Evolutionary conservation across 2,113 vertebrate genomes (phyloP).

Genomic region (Leucopsar rothschildi): DNA sequence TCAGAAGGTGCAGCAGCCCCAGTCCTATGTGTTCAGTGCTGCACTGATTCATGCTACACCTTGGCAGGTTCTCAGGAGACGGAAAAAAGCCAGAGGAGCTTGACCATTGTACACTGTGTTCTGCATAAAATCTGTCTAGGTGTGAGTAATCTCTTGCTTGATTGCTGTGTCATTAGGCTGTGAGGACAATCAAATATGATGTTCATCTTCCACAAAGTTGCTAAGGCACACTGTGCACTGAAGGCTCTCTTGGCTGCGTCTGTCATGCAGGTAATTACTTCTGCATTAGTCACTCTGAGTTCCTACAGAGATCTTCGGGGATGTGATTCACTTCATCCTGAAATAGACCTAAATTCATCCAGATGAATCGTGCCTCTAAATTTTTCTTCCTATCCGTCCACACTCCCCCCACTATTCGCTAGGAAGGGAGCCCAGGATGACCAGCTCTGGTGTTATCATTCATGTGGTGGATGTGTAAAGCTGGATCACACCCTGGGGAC

Average conservation of each 20-base stretch:
- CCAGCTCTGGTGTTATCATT: background rate
- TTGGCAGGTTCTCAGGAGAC: background rate
- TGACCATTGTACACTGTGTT: background rate
- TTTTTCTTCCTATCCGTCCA: background rate
- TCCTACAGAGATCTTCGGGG: background rate
- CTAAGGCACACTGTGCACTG: fast-evolving
- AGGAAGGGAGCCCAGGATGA: background rate
- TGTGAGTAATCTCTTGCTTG: background rate
- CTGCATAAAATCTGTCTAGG: background rate
- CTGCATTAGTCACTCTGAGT: background rate
- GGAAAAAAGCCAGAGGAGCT: background rate
- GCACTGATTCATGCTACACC: background rate
- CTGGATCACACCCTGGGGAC: background rate
- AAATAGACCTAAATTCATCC: background rate
- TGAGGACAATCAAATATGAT: background rate
- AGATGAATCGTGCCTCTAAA: background rate
- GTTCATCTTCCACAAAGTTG: background rate
- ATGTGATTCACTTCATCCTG: background rate
- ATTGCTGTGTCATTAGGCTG: background rate
- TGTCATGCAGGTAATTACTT: background rate
- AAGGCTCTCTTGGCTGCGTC: background rate
- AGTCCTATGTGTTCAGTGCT: fast-evolving
- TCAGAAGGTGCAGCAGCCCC: background rate
- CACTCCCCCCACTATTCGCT: fast-evolving
- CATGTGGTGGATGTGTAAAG: background rate